These are phyloP conservation scores for Nemapogon koenigi DNA, from an alignment of 2,888 invertebrate genomes.

Conservation along the genomic window DNA sequence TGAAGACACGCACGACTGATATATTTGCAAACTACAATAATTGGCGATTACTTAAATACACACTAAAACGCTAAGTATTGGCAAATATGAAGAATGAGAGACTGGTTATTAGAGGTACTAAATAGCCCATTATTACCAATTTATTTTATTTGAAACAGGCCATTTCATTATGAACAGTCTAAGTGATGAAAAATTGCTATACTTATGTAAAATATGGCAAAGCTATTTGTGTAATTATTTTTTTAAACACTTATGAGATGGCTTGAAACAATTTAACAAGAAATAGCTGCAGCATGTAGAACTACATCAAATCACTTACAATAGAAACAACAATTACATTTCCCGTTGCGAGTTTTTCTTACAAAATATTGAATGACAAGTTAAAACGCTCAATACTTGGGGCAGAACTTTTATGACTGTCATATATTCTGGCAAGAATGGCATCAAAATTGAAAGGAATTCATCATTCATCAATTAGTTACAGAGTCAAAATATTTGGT, in stretches of 20 bases:
- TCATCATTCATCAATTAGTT: constrained; percentile 63
- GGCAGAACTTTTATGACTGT: constrained; percentile 52
- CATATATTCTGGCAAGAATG: constrained; percentile 49
- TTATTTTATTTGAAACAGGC: too few relatives aligned
- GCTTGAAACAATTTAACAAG: too few relatives aligned
- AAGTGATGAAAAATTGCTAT: too few relatives aligned
- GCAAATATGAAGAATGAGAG: too few relatives aligned
- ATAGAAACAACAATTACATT: constrained; percentile 34
- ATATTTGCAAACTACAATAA: constrained; percentile 28
- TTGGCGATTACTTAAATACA: constrained; percentile 27
- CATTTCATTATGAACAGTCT: too few relatives aligned
- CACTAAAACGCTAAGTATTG: constrained; percentile 6
- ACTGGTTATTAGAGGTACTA: too few relatives aligned
- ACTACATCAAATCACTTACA: constrained; percentile 26
- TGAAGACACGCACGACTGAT: constrained; percentile 19
- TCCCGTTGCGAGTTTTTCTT: constrained; percentile 37
- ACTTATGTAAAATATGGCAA: too few relatives aligned
- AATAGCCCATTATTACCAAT: too few relatives aligned
- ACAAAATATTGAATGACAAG: constrained; percentile 52
- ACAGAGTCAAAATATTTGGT: constrained; percentile 58
- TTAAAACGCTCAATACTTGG: constrained; percentile 44
- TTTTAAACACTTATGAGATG: too few relatives aligned
- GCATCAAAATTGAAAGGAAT: constrained; percentile 56
- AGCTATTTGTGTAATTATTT: too few relatives aligned
- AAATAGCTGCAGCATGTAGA: constrained; percentile 2